phyloP scores from a whole-genome alignment of 1,140 invertebrate species.

The Spodoptera litura region DNA sequence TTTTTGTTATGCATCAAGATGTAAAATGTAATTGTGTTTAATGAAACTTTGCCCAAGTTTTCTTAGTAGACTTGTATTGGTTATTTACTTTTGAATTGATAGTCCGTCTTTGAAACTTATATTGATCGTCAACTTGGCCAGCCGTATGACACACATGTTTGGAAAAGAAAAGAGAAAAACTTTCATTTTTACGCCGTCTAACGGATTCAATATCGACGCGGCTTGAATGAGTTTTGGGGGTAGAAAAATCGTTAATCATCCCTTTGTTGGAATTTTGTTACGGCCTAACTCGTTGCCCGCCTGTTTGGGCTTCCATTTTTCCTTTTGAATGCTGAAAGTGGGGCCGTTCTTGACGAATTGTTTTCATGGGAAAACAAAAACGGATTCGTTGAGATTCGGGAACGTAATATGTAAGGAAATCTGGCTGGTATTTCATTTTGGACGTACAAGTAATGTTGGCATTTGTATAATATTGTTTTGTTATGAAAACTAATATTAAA shows the following conservation, averaged over 20 bases:
- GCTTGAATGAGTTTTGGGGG: conserved; percentile 83
- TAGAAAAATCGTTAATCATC: conserved; percentile 85
- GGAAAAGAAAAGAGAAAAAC: conserved; percentile 78
- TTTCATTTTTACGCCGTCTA: conserved; percentile 84
- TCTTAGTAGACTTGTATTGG: not conserved
- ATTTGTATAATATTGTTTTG: conserved; percentile 28
- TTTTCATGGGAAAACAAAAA: conserved; percentile 76
- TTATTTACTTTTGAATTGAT: not conserved
- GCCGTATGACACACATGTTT: conserved; percentile 59
- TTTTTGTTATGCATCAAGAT: too few species aligned
- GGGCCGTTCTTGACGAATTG: conserved; percentile 82
- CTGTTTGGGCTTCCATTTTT: conserved; percentile 83
- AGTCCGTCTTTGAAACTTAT: not conserved
- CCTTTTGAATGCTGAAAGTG: conserved; percentile 75
- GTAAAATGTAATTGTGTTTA: too few species aligned
- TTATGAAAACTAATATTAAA: conserved; percentile 12
- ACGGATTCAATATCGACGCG: conserved; percentile 84
- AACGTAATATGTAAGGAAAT: conserved; percentile 47
- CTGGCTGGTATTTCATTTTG: conserved; percentile 22
- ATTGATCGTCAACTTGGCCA: not conserved
- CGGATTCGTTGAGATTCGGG: conserved; percentile 47
- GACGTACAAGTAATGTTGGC: conserved; percentile 5
- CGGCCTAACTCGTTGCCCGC: conserved; percentile 84
- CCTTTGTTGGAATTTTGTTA: conserved; percentile 86
- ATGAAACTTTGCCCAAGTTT: too few species aligned